Conservation (phyloP, 1,140 invertebrate genomes). For the Neodiprion fabricii region DNA sequence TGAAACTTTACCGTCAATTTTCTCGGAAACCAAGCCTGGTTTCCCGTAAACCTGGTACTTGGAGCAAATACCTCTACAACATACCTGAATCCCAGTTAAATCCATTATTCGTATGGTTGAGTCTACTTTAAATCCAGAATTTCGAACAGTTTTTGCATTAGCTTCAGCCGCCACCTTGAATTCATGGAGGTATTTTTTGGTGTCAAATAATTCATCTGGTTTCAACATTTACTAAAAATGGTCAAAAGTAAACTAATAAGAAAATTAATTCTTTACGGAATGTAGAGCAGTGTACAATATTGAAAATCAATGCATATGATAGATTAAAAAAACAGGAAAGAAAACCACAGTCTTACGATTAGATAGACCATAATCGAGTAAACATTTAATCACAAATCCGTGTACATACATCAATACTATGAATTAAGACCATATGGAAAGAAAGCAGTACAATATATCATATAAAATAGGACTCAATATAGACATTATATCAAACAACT, state of each 20-base stretch:
- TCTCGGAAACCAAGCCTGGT: too few relatives aligned
- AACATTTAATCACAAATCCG: constrained; percentile 9
- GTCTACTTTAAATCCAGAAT: neutral
- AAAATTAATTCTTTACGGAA: too few relatives aligned
- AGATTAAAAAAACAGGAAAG: neutral
- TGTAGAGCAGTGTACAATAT: neutral
- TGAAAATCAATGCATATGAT: neutral
- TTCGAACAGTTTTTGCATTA: neutral
- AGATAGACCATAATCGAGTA: neutral
- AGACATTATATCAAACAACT: constrained; percentile 23
- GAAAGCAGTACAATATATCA: constrained; percentile 22
- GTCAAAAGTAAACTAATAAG: too few relatives aligned
- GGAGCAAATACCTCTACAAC: too few relatives aligned
- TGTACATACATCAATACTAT: constrained; percentile 5
- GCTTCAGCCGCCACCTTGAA: too few relatives aligned
- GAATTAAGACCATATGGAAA: constrained; percentile 18
- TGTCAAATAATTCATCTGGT: neutral
- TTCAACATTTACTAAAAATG: neutral
- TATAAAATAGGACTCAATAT: constrained; percentile 25
- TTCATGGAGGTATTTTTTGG: too few relatives aligned
- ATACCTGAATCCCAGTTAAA: too few relatives aligned
- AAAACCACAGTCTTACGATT: constrained; percentile 8
- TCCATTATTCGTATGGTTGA: neutral
- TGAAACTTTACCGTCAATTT: too few relatives aligned
- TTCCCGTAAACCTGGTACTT: too few relatives aligned